phyloP scores from a whole-genome alignment of 2,797 vertebrate species.

The Falco berigora region DNA sequence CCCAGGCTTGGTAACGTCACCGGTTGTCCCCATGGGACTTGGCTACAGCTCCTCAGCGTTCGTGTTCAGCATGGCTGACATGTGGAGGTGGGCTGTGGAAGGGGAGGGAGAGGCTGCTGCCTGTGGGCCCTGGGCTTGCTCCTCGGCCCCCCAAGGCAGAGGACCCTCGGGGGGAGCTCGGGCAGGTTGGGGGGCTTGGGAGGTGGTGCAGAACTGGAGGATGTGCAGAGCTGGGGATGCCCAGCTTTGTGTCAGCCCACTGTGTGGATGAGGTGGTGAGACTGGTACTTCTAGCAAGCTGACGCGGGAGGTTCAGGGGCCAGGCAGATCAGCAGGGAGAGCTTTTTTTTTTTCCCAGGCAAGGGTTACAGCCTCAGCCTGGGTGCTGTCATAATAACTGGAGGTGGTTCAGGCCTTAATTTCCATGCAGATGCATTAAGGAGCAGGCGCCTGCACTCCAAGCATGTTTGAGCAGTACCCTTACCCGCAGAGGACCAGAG shows the following conservation, averaged over 20 bases:
- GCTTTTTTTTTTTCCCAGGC: background rate
- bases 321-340: background rate
- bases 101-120: background rate
- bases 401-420: constrained; percentile 47
- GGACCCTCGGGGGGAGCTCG: rapidly evolving
- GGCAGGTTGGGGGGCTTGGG: background rate
- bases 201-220: background rate
- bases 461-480: background rate
- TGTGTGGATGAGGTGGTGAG: background rate
- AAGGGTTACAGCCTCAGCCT: constrained; percentile 26
- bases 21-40: background rate
- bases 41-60: background rate
- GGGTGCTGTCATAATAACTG: constrained; percentile 36
- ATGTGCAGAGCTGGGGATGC: background rate
- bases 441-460: background rate
- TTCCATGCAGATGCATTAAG: constrained; percentile 33
- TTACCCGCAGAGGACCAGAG: background rate
- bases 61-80: background rate
- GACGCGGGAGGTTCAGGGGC: background rate
- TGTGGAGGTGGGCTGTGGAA: background rate
- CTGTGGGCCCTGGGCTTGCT: rapidly evolving
- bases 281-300: background rate
- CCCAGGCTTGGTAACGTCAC: background rate
- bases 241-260: background rate
- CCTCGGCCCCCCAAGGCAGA: background rate